Percentiles rank a stretch among this genome's conserved stretches.
phyloP scores from a whole-genome alignment of 2,888 invertebrate species.

The Erebia aethiops region DNA sequence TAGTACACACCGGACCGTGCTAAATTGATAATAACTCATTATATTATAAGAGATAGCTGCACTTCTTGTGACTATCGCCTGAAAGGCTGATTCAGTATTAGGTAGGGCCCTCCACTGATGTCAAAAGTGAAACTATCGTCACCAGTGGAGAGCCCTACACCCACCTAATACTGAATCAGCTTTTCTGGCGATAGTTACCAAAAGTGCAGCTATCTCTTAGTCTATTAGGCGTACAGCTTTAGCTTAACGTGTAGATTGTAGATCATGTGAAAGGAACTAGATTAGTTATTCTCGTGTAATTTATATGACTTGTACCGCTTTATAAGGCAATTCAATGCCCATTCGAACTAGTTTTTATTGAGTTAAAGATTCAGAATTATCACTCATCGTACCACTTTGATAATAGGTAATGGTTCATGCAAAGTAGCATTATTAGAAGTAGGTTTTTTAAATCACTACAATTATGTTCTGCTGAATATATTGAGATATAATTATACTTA shows the following conservation, averaged over 20 bases:
- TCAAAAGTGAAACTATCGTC: too few species aligned
- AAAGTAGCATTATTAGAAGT: background rate
- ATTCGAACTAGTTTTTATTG: background rate
- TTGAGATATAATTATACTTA: too few species aligned
- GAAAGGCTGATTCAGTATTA: too few species aligned
- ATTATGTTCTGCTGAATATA: too few species aligned
- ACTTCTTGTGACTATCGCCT: too few species aligned
- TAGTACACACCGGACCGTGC: background rate
- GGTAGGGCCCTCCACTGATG: too few species aligned
- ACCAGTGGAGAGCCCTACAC: too few species aligned
- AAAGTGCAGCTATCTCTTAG: too few species aligned
- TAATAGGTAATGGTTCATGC: background rate
- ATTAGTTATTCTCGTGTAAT: background rate
- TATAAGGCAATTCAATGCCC: background rate
- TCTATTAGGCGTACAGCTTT: background rate
- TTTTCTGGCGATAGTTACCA: too few species aligned
- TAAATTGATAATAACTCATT: conserved; percentile 1
- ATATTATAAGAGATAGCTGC: too few species aligned
- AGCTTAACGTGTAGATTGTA: background rate
- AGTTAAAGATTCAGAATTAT: background rate
- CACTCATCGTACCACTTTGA: background rate
- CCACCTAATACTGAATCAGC: too few species aligned
- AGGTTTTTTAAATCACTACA: too few species aligned
- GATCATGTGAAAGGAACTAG: conserved; percentile 1
- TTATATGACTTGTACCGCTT: background rate